Percentiles rank a stretch among this genome's conserved stretches.
These are phyloP conservation scores for Clarias laeviceps DNA, from an alignment of 2,797 vertebrate species.

Conservation along the genomic window DNA sequence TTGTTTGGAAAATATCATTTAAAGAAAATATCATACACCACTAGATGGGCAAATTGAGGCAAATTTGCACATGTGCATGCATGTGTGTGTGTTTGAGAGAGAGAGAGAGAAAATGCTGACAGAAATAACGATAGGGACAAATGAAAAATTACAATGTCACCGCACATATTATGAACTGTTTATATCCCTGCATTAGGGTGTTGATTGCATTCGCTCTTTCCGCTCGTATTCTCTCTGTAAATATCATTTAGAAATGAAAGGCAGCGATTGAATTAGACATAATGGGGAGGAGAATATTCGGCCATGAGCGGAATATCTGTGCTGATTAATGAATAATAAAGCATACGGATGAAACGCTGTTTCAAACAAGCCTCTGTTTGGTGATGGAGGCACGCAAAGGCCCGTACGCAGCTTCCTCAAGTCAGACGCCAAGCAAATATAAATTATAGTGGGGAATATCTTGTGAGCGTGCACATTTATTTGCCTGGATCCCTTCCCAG, in stretches of 20 bases:
- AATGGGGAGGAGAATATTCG: constrained; percentile 35
- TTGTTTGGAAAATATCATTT: not conserved
- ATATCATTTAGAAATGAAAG: constrained; percentile 43
- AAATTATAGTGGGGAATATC: constrained; percentile 57
- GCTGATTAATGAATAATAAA: constrained; percentile 57
- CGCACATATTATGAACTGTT: constrained; percentile 43
- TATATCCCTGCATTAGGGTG: constrained; percentile 45
- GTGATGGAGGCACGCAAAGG: constrained; percentile 14
- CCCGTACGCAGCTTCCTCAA: constrained; percentile 39
- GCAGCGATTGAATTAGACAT: constrained; percentile 46
- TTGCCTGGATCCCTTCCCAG: constrained; percentile 51
- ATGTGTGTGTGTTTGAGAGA: no score
- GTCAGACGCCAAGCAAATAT: constrained; percentile 49
- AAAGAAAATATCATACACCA: not conserved
- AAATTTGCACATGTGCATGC: not conserved
- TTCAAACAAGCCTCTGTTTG: constrained; percentile 17
- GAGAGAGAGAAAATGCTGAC: not conserved
- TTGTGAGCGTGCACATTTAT: constrained; percentile 58
- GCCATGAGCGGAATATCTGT: constrained; percentile 46
- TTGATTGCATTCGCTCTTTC: constrained; percentile 26
- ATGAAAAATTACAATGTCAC: constrained; percentile 47
- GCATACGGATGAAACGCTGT: constrained; percentile 43
- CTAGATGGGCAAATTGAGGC: not conserved
- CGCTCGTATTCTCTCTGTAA: constrained; percentile 43
- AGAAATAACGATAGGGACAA: not conserved